Conservation (phyloP, 2,888 invertebrate genomes). For the Drosophila prostipennis region DNA sequence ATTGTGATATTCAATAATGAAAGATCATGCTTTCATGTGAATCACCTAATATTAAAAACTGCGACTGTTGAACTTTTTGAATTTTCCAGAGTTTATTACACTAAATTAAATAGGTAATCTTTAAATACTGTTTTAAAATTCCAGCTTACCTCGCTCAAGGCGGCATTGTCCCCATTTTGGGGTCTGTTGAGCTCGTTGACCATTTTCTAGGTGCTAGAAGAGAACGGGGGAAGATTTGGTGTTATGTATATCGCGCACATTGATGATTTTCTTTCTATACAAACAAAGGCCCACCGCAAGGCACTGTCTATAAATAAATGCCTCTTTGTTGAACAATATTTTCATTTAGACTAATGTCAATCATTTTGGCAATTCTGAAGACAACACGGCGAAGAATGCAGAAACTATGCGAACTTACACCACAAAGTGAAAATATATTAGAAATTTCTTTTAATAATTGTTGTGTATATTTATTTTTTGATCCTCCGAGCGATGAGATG, state of each 20-base stretch:
- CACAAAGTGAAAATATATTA: slow-evolving; percentile 24
- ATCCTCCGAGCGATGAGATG: slow-evolving; percentile 34
- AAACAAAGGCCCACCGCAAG: slow-evolving; percentile 50
- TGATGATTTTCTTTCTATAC: slow-evolving; percentile 45
- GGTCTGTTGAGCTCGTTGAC: slow-evolving; percentile 81
- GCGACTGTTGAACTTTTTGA: too few species aligned
- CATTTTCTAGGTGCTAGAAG: slow-evolving; percentile 55
- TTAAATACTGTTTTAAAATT: background rate
- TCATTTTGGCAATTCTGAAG: slow-evolving; percentile 60
- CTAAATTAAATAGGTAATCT: too few species aligned
- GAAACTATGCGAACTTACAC: slow-evolving; percentile 72
- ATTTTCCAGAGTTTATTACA: too few species aligned
- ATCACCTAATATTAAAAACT: too few species aligned
- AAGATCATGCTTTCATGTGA: too few species aligned
- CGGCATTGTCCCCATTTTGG: slow-evolving; percentile 64
- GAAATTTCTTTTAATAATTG: slow-evolving; percentile 15
- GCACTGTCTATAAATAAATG: slow-evolving; percentile 67
- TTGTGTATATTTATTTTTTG: slow-evolving; percentile 6
- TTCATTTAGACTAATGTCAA: slow-evolving; percentile 65
- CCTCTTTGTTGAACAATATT: slow-evolving; percentile 49
- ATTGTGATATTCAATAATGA: too few species aligned
- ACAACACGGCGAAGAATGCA: slow-evolving; percentile 21
- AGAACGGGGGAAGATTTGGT: slow-evolving; percentile 15
- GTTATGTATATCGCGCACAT: slow-evolving; percentile 31
- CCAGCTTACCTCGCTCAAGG: slow-evolving; percentile 66